These are phyloP conservation scores for Lophotriccus pileatus DNA, from an alignment of 2,797 vertebrate genomes.

Conservation along the genomic window DNA sequence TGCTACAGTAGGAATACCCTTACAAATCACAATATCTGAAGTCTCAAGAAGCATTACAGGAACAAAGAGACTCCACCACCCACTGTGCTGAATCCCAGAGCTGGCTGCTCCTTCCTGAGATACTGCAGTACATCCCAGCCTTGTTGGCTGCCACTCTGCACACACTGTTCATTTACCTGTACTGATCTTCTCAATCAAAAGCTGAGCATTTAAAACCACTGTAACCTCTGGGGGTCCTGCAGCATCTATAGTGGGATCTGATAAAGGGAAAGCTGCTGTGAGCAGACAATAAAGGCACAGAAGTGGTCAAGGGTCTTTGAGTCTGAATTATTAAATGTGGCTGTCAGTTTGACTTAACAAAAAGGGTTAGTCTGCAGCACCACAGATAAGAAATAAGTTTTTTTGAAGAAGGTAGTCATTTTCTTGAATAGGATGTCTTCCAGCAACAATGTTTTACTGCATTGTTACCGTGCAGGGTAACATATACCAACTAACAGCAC, in stretches of 20 bases:
- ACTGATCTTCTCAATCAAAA: neutral
- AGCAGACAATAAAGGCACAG: neutral
- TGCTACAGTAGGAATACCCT: neutral
- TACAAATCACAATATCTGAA: neutral
- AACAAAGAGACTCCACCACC: neutral
- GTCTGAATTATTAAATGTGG: neutral
- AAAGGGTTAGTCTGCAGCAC: neutral
- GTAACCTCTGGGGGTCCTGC: neutral
- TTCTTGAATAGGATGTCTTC: neutral
- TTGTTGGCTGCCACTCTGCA: rapidly evolving
- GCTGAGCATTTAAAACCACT: neutral
- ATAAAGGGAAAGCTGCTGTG: neutral
- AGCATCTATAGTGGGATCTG: neutral
- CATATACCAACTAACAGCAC: neutral
- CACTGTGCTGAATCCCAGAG: neutral
- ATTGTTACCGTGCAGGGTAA: neutral
- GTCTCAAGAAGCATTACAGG: neutral
- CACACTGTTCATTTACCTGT: neutral
- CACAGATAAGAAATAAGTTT: neutral
- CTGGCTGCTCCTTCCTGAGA: neutral
- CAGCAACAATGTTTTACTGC: neutral
- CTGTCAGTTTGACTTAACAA: neutral
- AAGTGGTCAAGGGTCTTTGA: neutral
- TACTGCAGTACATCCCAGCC: neutral
- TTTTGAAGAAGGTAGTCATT: neutral